Base-by-base conservation (phyloP, 1,140 invertebrate species). In the Carposina sasakii region DNA sequence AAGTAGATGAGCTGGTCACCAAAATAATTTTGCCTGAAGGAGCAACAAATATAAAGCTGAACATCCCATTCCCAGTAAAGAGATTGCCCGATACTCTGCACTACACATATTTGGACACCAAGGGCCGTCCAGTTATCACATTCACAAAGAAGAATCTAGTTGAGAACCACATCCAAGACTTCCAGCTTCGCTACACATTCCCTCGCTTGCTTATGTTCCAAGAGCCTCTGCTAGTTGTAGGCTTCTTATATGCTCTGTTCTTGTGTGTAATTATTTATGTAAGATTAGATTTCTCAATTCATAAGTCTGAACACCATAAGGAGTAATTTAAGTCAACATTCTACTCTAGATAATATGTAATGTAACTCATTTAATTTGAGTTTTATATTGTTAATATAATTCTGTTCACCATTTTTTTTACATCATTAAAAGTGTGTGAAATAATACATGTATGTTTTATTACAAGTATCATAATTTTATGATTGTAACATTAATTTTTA, bases 1-100 rank as follows among this genome's bases (percentile, higher is more conserved):
- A 96, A 31, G 90, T 99, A 45, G 96, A 99, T 67, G 91, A 98
- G 55, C 81, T 96, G n/a, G 86, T 90, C 16, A 90, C 98, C 1
- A 95, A 93, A 71, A 91, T 99, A 30, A 97, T 99, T 67, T 86
- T 99, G 31, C 98, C 98, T 0, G 98, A 99, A 85, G 96, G 97
- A 17, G 89, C 92, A 19, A 90, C 90, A 8, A 91, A 94, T 73
- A 91, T 98, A 20, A 89, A 94, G 61, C 62, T 99, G 1, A 89
- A 89, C 30, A 88, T 95, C 2, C 97, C 97, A 1, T 99, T 95
- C 81, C 71, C 89, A 16, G 91, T 97, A 0, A 89, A 90, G 17
- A 87, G 94, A 41, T 81, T 91, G 10, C 82, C 91, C 12, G 92
- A 98, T 74, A 87, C 89, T 34, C 69, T 96, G 0, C 93, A 97